These are phyloP conservation scores for Odiellus spinosus DNA, from an alignment of 2,888 invertebrate genomes.

Conservation along the genomic window DNA sequence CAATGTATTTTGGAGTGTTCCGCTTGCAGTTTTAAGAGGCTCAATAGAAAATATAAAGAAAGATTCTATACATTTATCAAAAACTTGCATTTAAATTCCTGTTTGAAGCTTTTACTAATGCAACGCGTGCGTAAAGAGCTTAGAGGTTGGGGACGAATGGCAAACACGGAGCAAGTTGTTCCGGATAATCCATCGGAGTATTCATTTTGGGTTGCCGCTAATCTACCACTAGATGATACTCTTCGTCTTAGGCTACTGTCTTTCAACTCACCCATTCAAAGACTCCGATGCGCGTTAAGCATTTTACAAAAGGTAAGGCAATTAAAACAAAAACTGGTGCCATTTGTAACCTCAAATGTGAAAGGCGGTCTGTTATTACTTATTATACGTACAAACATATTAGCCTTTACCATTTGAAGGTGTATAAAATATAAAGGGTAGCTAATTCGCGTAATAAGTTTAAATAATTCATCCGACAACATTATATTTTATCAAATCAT, in stretches of 20 bases:
- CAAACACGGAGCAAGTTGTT: slow-evolving; percentile 31
- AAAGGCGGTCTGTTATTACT: too few species aligned
- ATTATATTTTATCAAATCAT: neutral
- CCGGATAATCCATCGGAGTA: slow-evolving; percentile 50
- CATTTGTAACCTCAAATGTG: too few species aligned
- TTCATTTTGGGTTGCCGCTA: slow-evolving; percentile 65
- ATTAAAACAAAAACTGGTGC: neutral
- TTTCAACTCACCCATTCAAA: slow-evolving; percentile 48
- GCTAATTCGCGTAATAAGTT: too few species aligned
- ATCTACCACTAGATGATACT: slow-evolving; percentile 49
- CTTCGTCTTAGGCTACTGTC: slow-evolving; percentile 46
- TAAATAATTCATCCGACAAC: too few species aligned
- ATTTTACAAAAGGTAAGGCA: slow-evolving; percentile 30
- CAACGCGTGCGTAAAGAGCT: slow-evolving; percentile 27
- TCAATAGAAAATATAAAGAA: too few species aligned
- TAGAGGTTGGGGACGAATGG: slow-evolving; percentile 27
- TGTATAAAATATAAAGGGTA: too few species aligned
- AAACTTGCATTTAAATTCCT: too few species aligned
- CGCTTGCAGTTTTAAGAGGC: too few species aligned
- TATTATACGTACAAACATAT: too few species aligned
- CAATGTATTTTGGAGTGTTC: too few species aligned
- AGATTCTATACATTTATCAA: too few species aligned
- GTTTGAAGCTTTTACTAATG: slow-evolving; percentile 27
- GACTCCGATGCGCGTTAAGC: slow-evolving; percentile 42
- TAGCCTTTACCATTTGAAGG: too few species aligned